Evolutionary conservation across 1,140 invertebrate genomes (phyloP).

Genomic region (Homarus americanus): DNA sequence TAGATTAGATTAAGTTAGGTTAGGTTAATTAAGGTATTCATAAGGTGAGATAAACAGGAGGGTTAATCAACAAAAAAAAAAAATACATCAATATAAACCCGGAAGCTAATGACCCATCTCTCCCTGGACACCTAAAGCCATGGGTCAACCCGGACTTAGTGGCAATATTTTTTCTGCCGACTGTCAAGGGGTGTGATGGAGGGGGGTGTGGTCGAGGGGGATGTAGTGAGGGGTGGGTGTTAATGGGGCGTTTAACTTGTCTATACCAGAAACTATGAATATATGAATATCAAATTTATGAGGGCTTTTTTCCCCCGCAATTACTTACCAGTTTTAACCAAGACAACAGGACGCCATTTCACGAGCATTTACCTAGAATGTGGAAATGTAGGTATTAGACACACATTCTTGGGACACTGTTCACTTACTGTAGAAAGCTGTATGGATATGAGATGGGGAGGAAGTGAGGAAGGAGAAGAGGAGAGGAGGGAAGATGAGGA

Average conservation of each 20-base stretch:
- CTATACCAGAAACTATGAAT: slow-evolving; percentile 47
- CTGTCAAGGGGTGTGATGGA: slow-evolving; percentile 11
- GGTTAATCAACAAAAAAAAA: too few relatives aligned
- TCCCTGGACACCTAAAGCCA: too few relatives aligned
- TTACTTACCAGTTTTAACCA: slow-evolving; percentile 19
- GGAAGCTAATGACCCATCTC: neutral
- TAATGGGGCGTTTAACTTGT: slow-evolving; percentile 33
- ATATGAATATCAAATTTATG: slow-evolving; percentile 42
- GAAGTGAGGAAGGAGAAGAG: neutral
- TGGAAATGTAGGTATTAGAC: neutral
- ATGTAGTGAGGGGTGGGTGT: too few relatives aligned
- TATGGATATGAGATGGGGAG: too few relatives aligned
- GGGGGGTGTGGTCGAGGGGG: too few relatives aligned
- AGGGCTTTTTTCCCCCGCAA: slow-evolving; percentile 4
- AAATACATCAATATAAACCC: neutral
- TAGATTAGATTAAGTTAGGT: too few relatives aligned
- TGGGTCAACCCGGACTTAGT: slow-evolving; percentile 11
- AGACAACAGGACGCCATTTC: neutral
- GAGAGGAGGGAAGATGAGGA: neutral
- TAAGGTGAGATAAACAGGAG: too few relatives aligned
- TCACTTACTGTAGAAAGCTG: too few relatives aligned
- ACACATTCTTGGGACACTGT: too few relatives aligned
- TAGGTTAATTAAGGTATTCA: too few relatives aligned
- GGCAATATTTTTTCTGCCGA: neutral
- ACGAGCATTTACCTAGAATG: neutral